Percentiles rank a stretch among this genome's conserved stretches.
Conservation (phyloP, 2,113 vertebrate species). For the Oplegnathus fasciatus region DNA sequence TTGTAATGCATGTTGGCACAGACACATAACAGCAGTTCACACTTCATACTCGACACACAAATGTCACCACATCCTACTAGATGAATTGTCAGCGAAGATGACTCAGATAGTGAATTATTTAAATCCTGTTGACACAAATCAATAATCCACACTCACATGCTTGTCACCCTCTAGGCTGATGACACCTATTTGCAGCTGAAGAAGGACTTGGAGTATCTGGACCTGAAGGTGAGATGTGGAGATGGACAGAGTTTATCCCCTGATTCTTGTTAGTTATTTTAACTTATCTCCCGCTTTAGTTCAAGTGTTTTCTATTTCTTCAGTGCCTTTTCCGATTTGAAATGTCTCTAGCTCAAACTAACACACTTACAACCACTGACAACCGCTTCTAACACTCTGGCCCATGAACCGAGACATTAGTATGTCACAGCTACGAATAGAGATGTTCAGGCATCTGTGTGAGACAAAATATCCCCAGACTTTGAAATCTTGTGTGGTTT, state of each 20-base stretch:
- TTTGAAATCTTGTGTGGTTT: slow-evolving; percentile 48
- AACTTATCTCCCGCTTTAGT: background rate
- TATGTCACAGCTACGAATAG: slow-evolving; percentile 4
- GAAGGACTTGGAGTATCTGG: slow-evolving; percentile 96
- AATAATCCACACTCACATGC: slow-evolving; percentile 28
- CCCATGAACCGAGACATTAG: background rate
- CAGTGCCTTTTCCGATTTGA: slow-evolving; percentile 10
- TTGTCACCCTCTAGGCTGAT: slow-evolving; percentile 87
- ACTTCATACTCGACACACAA: background rate
- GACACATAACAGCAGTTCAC: background rate
- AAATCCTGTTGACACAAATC: background rate
- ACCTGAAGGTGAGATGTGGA: slow-evolving; percentile 91
- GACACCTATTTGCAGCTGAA: slow-evolving; percentile 96
- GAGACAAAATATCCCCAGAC: slow-evolving; percentile 1
- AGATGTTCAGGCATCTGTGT: slow-evolving; percentile 18
- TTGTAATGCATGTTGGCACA: slow-evolving; percentile 56
- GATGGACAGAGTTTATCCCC: slow-evolving; percentile 2
- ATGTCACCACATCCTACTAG: background rate
- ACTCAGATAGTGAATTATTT: background rate
- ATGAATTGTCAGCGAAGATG: background rate
- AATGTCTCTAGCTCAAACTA: slow-evolving; percentile 27
- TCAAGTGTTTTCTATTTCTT: background rate
- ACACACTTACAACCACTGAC: slow-evolving; percentile 21
- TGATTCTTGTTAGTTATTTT: background rate
- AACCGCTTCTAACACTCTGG: background rate